phyloP scores from a whole-genome alignment of 2,113 vertebrate genomes.

The Jaculus jaculus region DNA sequence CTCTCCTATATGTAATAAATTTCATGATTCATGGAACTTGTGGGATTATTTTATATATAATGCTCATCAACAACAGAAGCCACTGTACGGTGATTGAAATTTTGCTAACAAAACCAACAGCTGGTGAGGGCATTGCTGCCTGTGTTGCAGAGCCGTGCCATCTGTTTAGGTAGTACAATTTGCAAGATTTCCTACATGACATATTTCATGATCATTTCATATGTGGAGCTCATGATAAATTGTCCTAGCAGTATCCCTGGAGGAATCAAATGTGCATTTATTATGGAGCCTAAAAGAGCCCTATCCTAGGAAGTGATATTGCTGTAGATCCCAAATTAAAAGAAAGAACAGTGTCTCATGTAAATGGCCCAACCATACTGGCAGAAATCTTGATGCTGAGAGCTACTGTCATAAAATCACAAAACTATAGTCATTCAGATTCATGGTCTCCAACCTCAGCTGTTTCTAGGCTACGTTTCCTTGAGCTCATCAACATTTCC shows the following conservation, averaged over 20 bases:
- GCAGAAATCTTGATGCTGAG: neutral
- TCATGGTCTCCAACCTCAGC: neutral
- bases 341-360: neutral
- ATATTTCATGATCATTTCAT: constrained; percentile 34
- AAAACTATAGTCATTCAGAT: neutral
- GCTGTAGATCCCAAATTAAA: neutral
- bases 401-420: neutral
- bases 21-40: neutral
- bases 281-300: neutral
- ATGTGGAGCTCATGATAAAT: constrained; percentile 11
- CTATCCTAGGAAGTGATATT: neutral
- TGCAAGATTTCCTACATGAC: constrained; percentile 54
- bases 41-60: neutral
- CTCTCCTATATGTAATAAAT: constrained; percentile 14
- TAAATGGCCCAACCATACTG: neutral
- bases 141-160: constrained; percentile 65
- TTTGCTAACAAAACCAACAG: constrained; percentile 49
- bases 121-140: constrained; percentile 66
- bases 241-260: neutral
- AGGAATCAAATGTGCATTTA: constrained; percentile 33
- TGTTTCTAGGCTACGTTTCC: neutral
- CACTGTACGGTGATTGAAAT: constrained; percentile 48
- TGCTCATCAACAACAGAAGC: neutral
- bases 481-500: neutral
- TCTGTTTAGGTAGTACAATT: constrained; percentile 38